Evolutionary conservation across 2,113 vertebrate species (phyloP), one percentile per base, ranked within the genome.

Genomic region (Excalfactoria chinensis): DNA sequence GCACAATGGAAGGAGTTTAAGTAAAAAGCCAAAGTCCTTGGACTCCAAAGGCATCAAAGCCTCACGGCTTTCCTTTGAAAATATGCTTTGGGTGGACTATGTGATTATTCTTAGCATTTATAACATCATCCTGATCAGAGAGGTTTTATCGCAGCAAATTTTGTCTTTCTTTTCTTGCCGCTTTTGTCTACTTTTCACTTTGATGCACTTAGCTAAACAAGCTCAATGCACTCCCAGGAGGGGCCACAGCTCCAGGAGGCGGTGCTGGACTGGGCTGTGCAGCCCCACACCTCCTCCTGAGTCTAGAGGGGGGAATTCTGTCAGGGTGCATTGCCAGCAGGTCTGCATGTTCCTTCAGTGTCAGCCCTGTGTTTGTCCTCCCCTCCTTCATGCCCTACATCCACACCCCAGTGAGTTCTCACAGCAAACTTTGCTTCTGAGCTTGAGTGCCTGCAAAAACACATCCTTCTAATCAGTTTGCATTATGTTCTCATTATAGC

Each of bases 11-110:
- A 91, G 41, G 41, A 93, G 85, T 91, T 93, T 85, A 77, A 91
- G 68, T 25, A 88, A 77, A 94, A 67, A 88, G 22, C 30, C 25
- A 9, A 89, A 93, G 46, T 83, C 90, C 64, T 93, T 95, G 79
- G 79, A 85, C 72, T 91, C 72, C 51, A 83, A 93, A 96, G 68
- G 79, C 83, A 94, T 95, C 93, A 96, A 93, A 95, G 95, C 92
- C 84, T 90, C 84, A 59, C 69, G 81, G 20, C 63, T 92, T 94
- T 88, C 56, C 88, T 95, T 96, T 95, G 95, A 95, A 94, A 95
- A 91, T 26, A 76, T 49, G 89, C 55, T 74, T 93, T 91, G 92
- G 69, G 76, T 46, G 44, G 82, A 55, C 82, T 94, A 14, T 70
- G 19, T 76, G 85, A 73, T 93, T 96, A 87, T 88, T 92, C 55